phyloP scores from a whole-genome alignment of 2,113 vertebrate genomes.

The Pituophis catenifer region DNA sequence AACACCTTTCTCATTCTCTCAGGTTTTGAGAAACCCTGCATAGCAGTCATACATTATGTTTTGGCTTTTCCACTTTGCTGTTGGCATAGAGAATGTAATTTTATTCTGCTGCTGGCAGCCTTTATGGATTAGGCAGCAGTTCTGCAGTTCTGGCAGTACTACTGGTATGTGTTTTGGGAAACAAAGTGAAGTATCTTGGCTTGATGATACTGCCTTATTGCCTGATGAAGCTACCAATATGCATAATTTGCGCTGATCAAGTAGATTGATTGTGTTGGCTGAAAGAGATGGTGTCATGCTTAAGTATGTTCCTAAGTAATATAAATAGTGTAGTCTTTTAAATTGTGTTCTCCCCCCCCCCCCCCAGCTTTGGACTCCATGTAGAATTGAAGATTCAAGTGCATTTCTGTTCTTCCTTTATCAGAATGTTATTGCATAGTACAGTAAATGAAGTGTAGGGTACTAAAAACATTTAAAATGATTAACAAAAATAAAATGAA shows the following conservation, averaged over 20 bases:
- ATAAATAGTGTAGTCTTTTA: background rate
- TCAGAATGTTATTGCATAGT: background rate
- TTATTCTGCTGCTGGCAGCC: slow-evolving; percentile 15
- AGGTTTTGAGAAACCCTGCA: background rate
- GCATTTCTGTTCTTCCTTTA: background rate
- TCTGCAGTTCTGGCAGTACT: slow-evolving; percentile 31
- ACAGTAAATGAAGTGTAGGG: background rate
- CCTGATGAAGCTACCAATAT: background rate
- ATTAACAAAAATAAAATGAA: background rate
- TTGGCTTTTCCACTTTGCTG: slow-evolving; percentile 9
- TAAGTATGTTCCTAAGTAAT: slow-evolving; percentile 11
- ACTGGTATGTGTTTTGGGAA: background rate
- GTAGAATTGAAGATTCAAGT: background rate
- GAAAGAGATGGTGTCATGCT: background rate
- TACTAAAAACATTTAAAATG: background rate
- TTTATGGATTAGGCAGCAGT: slow-evolving; percentile 33
- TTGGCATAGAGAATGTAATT: slow-evolving; percentile 28
- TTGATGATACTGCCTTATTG: slow-evolving; percentile 32
- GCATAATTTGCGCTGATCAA: slow-evolving; percentile 24
- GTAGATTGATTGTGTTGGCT: background rate
- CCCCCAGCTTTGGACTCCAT: background rate
- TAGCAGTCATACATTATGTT: slow-evolving; percentile 4
- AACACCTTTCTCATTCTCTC: background rate
- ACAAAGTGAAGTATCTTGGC: slow-evolving; percentile 27
- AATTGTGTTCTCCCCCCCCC: background rate